Percentiles rank a stretch among this genome's conserved stretches.
These are phyloP conservation scores for Pentamera pediparva DNA, from an alignment of 53 echinoderm and acorn worm genomes.

Conservation along the genomic window DNA sequence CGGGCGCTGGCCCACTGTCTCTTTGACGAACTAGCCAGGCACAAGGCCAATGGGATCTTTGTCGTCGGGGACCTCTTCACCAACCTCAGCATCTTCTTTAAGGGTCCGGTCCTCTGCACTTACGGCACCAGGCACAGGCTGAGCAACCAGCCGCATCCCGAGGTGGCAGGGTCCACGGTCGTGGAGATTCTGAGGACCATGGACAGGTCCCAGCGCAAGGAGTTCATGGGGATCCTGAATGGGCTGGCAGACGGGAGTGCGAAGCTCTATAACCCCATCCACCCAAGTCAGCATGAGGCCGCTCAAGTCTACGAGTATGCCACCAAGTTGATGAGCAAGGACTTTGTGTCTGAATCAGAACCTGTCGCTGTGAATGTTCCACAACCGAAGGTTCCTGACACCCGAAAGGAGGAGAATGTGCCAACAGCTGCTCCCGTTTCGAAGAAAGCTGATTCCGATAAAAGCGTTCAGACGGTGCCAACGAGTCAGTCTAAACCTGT, in stretches of 20 bases:
- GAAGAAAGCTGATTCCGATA: constrained; percentile 9
- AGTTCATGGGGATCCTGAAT: constrained; percentile 66
- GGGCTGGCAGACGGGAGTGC: constrained; percentile 45
- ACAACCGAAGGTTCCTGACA: neutral
- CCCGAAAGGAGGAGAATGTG: neutral
- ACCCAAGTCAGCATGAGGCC: constrained; percentile 51
- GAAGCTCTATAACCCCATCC: constrained; percentile 51
- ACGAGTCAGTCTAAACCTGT: constrained; percentile 3
- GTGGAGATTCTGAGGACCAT: constrained; percentile 49
- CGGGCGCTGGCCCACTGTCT: constrained; percentile 70
- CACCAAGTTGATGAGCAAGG: constrained; percentile 32
- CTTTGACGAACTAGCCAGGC: constrained; percentile 77
- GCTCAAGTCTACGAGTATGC: constrained; percentile 50
- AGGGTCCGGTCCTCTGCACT: constrained; percentile 73
- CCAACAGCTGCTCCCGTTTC: neutral
- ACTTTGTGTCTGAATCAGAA: neutral
- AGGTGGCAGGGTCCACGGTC: constrained; percentile 55
- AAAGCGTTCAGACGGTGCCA: constrained; percentile 15
- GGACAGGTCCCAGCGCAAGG: constrained; percentile 46
- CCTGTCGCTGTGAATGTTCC: neutral
- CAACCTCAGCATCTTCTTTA: constrained; percentile 71
- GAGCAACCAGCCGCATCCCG: constrained; percentile 52
- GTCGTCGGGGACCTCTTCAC: constrained; percentile 51
- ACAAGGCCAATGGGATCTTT: constrained; percentile 46
- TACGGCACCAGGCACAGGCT: constrained; percentile 69